Base-by-base conservation (phyloP, 2,888 invertebrate genomes). In the Lasioglossum malachurum region DNA sequence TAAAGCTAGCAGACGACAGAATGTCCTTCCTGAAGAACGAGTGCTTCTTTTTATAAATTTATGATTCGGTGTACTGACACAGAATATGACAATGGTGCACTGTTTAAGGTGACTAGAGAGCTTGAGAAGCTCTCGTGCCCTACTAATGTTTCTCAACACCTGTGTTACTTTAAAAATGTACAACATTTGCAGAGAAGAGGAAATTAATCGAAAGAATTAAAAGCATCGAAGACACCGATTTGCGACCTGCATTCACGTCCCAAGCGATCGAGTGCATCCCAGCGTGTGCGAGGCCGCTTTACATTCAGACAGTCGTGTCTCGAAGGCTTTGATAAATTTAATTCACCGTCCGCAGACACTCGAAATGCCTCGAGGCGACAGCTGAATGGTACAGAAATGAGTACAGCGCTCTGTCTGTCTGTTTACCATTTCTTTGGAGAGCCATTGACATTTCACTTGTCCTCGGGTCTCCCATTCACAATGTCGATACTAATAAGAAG, bases 401-500 rank as follows among this genome's bases (percentile, higher is more conserved):
- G 41, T 41, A 41, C 71, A 71, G 41, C n/a, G 57, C n/a, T n/a
- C n/a, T 57, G n/a, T 12, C 35, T 41, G 69, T 71, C 71, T 41
- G 41, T 71, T 41, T 71, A 71, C 23, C 12, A 71, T 71, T 41
- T 71, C 71, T 71, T 41, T 41, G n/a, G 41, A 38, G 41, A 23
- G 41, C 41, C 71, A 41, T 71, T 71, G 71, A 71, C 71, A 41
- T 71, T 41, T 38, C 41, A 38, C 71, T 71, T 38, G 71, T 41
- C n/a, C 35, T 7, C 23, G 23, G 41, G 23, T 41, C n/a, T 14
- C 23, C n/a, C 5, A n/a, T 41, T 41, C 41, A 23, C 35, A 38
- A 23, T 23, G 69, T 69, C 69, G 69, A 69, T 69, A 69, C 69
- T 69, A 69, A 69, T 38, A 69, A 69, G 69, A 35, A 69, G 35